Evolutionary conservation across 2,888 invertebrate genomes (phyloP), one percentile per base, ranked within the genome.

Genomic region (Campoplex capitator): DNA sequence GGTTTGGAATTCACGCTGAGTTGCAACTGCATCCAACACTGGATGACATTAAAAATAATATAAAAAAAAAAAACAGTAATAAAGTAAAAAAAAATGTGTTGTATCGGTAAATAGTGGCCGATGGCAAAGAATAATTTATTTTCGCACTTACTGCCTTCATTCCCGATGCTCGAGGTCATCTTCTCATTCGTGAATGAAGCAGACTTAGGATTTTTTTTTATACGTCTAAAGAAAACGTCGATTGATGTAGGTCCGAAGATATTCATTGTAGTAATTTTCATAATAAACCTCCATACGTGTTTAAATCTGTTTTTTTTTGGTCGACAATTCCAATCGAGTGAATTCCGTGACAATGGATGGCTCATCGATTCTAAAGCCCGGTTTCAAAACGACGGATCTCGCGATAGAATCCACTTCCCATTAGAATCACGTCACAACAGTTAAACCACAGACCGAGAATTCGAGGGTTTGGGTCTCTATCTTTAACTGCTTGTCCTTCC

Each of bases 1-100:
- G 75, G 83, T 86, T 83, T 75, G 54, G 76, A 79, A 74, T 70
- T 83, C 75, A 83, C 54, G 56, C 56, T 74, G 76, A 77, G 76
- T 62, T 67, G 67, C 56, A 82, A 77, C 56, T 82, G 67, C 77
- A 58, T 80, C 73, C 28, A 77, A 65, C 48, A 70, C 62, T 35
- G 70, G 58, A 76, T 76, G 65, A 80, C 65, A 76, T 71, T 80
- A 48, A 70, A 58, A 45, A 75, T 48, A 45, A 28, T 54, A 62
- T 71, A 68, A 68, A 35, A 77, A 77, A 23, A 18, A 42, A 23
- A 23, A 23, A 23, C 8, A 1, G 13, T n/a, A 77, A 54, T n/a
- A 67, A 67, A 32, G 48, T 48, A 54, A 68, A 76, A 45, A 65
- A 56, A 74, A 35, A 38, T 18, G 32, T 42, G 42, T 75, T 28